Evolutionary conservation across 2,797 vertebrate genomes (phyloP).

Genomic region (Acanthurus lineatus): DNA sequence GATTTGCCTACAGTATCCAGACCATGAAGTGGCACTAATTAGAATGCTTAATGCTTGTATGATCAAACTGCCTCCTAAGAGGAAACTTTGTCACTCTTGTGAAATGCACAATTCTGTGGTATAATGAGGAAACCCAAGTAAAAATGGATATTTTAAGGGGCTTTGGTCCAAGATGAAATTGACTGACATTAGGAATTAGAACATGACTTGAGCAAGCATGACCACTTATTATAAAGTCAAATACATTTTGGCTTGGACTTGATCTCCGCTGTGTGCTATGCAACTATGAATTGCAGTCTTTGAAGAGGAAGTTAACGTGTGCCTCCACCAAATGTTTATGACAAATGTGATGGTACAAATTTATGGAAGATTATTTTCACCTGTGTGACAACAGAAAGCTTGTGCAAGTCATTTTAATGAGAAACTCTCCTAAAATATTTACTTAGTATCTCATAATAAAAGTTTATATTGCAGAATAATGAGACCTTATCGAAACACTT

Average conservation of each 20-base stretch:
- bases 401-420: too few species aligned
- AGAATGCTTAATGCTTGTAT: conserved; percentile 8
- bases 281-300: conserved; percentile 67
- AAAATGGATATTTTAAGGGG: conserved; percentile 1
- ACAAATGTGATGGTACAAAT: conserved; percentile 72
- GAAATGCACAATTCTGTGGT: conserved; percentile 37
- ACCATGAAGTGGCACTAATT: conserved; percentile 23
- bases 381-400: too few species aligned
- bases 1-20: conserved; percentile 17
- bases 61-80: conserved; percentile 9
- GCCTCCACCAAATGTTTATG: conserved; percentile 60
- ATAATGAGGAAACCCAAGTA: conserved; percentile 37
- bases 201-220: conserved; percentile 25
- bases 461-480: too few species aligned
- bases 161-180: conserved; percentile 21
- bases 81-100: conserved; percentile 16
- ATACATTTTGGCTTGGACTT: conserved; percentile 24
- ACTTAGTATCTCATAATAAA: too few species aligned
- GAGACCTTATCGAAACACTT: too few species aligned
- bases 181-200: conserved; percentile 33
- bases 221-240: conserved; percentile 40
- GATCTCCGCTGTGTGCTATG: conserved; percentile 70
- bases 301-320: conserved; percentile 54
- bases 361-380: too few species aligned
- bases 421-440: too few species aligned